Conservation (phyloP, 2,797 vertebrate genomes). For the Sebastes reedi region DNA sequence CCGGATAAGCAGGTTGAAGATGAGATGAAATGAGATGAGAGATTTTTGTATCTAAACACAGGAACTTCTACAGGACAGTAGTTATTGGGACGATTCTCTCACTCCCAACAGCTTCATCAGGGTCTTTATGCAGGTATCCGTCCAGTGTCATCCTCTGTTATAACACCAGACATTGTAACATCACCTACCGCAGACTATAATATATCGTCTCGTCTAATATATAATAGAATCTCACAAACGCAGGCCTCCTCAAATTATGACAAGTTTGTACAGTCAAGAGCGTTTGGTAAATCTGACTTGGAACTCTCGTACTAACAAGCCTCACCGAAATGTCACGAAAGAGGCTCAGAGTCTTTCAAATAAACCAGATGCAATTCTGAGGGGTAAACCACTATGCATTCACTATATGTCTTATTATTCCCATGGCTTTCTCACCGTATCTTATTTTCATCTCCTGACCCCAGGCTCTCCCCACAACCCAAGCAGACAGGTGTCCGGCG, state of each 20-base stretch:
- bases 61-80: not conserved
- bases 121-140: not conserved
- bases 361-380: not conserved
- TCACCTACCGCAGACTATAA: not conserved
- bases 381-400: not conserved
- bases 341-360: not conserved
- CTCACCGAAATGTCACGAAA: not conserved
- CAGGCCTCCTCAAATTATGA: not conserved
- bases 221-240: not conserved
- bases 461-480: constrained; percentile 82
- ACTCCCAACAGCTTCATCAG: not conserved
- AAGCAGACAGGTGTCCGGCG: constrained; percentile 87
- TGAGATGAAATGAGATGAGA: too few relatives aligned
- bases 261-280: not conserved
- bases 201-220: not conserved
- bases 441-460: not conserved
- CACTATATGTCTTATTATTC: not conserved
- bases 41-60: not conserved
- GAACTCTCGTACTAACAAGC: not conserved
- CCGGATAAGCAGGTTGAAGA: too few relatives aligned
- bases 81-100: not conserved
- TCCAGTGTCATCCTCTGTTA: not conserved
- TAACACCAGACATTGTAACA: not conserved
- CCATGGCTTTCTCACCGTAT: not conserved
- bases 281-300: not conserved